Percentiles rank a stretch among this genome's conserved stretches.
These are phyloP conservation scores for Belonocnema kinseyi DNA, from an alignment of 1,140 invertebrate genomes.

Conservation along the genomic window DNA sequence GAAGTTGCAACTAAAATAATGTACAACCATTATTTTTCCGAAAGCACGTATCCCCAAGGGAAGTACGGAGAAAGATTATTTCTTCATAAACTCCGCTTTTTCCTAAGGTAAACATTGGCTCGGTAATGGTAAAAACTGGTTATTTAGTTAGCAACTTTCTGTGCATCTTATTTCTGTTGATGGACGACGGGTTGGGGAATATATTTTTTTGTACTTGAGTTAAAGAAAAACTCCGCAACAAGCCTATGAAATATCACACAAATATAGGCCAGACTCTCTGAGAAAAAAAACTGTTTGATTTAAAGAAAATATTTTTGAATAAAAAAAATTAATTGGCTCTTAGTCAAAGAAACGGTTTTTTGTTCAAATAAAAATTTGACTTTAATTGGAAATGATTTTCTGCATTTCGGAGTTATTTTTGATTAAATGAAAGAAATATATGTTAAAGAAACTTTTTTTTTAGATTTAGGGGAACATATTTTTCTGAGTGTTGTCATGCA, in stretches of 20 bases:
- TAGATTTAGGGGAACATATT: not conserved
- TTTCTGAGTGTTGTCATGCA: not conserved
- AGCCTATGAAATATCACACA: not conserved
- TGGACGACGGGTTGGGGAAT: not conserved
- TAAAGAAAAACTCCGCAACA: not conserved
- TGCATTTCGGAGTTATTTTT: not conserved
- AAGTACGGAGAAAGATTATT: not conserved
- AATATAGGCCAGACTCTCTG: not conserved
- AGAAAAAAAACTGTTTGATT: too few species aligned
- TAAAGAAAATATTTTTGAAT: too few species aligned
- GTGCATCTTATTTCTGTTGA: not conserved
- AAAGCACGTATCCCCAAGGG: not conserved
- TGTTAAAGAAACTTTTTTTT: not conserved
- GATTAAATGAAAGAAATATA: too few species aligned
- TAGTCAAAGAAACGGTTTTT: too few species aligned
- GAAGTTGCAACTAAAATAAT: not conserved
- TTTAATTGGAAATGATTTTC: not conserved
- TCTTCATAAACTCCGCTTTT: slow-evolving; percentile 1
- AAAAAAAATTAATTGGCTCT: too few species aligned
- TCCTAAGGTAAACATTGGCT: not conserved
- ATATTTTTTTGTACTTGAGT: not conserved
- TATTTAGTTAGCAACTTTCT: not conserved
- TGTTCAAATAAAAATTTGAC: too few species aligned
- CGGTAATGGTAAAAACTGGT: not conserved
- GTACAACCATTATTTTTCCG: not conserved